phyloP scores from a whole-genome alignment of 1,140 invertebrate genomes.

The Maniola jurtina region DNA sequence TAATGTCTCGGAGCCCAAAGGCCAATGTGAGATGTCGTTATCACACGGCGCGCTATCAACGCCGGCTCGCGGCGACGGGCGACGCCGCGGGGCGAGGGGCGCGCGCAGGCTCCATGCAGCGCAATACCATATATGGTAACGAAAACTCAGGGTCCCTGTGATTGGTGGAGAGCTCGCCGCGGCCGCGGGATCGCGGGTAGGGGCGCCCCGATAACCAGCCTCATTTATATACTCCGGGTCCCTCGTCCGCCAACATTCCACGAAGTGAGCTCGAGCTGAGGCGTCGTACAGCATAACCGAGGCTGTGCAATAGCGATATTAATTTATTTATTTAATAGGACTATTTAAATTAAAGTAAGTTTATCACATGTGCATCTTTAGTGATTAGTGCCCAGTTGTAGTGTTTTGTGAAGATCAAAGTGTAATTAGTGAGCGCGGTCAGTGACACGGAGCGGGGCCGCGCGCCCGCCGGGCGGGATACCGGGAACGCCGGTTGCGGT shows the following conservation, averaged over 20 bases:
- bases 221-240: slow-evolving; percentile 72
- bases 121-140: slow-evolving; percentile 77
- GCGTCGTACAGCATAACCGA: slow-evolving; percentile 71
- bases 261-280: slow-evolving; percentile 70
- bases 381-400: slow-evolving; percentile 48
- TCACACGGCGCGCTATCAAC: slow-evolving; percentile 63
- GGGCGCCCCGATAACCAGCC: slow-evolving; percentile 70
- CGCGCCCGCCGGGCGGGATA: slow-evolving; percentile 45
- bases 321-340: slow-evolving; percentile 77
- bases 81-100: slow-evolving; percentile 31
- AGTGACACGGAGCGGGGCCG: slow-evolving; percentile 57
- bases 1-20: slow-evolving; percentile 11
- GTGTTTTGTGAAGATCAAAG: slow-evolving; percentile 42
- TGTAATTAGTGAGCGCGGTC: slow-evolving; percentile 65
- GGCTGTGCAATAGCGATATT: slow-evolving; percentile 74
- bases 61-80: slow-evolving; percentile 28
- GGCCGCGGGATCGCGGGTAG: slow-evolving; percentile 61
- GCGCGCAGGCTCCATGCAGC: slow-evolving; percentile 72
- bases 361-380: slow-evolving; percentile 41
- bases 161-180: slow-evolving; percentile 65
- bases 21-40: slow-evolving; percentile 45
- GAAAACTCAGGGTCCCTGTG: slow-evolving; percentile 68
- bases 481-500: slow-evolving; percentile 70
- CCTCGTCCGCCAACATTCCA: slow-evolving; percentile 70
- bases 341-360: slow-evolving; percentile 78